Evolutionary conservation across 2,797 vertebrate species (phyloP), one percentile per base, ranked within the genome.

Genomic region (Falco columbarius): DNA sequence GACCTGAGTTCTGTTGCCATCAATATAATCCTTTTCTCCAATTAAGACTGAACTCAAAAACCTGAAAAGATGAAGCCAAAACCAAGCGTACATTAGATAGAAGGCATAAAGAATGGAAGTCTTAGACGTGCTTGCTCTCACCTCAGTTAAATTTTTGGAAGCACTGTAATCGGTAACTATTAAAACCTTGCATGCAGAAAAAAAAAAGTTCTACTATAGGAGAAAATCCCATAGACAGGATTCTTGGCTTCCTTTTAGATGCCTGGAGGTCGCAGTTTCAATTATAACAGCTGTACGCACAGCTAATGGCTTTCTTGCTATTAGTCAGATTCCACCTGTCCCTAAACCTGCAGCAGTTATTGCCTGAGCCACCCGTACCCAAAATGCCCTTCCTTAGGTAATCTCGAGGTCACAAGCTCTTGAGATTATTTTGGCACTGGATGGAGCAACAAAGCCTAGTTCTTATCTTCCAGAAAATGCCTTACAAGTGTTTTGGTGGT

Each of bases 301-400:
- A 67, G 75, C 75, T 95, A 89, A 91, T 73, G 56, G 81, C 61
- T 88, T 93, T 72, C 76, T 81, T 93, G 81, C 76, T 84, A 58
- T 91, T 89, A 90, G 81, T 90, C 85, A 92, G 82, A 73, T 72
- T 81, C 89, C 95, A 89, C 91, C 95, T 84, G 84, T 75, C 87
- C 91, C 42, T 59, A 66, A 91, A 52, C 67, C 62, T 72, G 62
- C 54, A 58, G 27, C 36, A 40, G 70, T 29, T 65, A 73, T 26
- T 76, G 92, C 58, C 89, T 52, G 47, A 75, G 54, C 77, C 76
- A 81, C 17, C 30, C 56, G 36, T 66, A 36, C 1, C 46, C 1
- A 36, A 86, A 77, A 88, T 10, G 63, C 67, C 82, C 76, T 80
- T 90, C 62, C 74, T 42, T 18, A 2, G 7, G n/a, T 42, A 56